These are phyloP conservation scores for Oreamnos americanus DNA, from an alignment of 2,113 vertebrate species.

Conservation along the genomic window DNA sequence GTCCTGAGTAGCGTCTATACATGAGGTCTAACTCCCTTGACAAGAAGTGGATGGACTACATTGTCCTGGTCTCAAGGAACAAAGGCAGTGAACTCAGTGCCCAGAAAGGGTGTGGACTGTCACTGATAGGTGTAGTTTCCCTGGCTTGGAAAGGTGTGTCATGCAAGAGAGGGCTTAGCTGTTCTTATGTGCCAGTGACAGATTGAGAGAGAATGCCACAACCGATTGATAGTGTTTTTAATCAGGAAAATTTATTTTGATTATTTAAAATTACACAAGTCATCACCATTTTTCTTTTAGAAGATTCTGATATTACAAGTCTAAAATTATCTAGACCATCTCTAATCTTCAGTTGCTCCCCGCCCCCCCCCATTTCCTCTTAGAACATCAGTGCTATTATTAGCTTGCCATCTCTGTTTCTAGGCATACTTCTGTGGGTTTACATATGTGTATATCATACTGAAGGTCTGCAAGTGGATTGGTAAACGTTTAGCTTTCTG, in stretches of 20 bases:
- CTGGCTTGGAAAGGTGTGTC: neutral
- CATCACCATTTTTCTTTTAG: neutral
- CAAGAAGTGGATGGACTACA: accelerated
- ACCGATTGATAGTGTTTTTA: neutral
- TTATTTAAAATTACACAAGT: neutral
- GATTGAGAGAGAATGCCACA: neutral
- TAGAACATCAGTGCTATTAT: neutral
- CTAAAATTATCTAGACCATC: neutral
- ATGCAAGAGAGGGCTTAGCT: neutral
- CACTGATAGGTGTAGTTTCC: neutral
- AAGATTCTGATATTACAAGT: neutral
- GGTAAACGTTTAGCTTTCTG: neutral
- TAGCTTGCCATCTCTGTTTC: neutral
- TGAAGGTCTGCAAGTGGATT: neutral
- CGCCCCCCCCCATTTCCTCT: too few species aligned
- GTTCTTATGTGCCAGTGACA: neutral
- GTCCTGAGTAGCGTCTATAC: neutral
- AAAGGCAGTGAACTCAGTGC: neutral
- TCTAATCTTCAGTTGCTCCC: neutral
- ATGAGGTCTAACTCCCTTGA: neutral
- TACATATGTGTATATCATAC: neutral
- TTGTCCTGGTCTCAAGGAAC: neutral
- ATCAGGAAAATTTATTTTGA: neutral
- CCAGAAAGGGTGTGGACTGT: neutral
- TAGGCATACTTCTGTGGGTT: neutral